phyloP scores from a whole-genome alignment of 2,888 invertebrate species.

The Xestia sexstrigata region DNA sequence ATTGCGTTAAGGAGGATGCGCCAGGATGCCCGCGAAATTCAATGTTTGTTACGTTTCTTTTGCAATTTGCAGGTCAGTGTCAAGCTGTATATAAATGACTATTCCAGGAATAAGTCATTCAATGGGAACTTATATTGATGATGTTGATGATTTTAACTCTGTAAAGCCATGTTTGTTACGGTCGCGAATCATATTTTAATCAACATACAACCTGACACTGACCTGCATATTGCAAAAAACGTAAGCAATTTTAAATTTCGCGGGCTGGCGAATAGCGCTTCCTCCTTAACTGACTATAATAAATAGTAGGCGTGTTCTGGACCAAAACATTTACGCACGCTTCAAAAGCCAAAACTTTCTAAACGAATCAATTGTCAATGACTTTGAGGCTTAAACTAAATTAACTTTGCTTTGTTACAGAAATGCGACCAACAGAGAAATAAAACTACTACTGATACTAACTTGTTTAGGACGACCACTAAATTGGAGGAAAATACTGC shows the following conservation, averaged over 20 bases:
- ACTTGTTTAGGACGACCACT: conserved; percentile 93
- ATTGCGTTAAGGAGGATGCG: background rate
- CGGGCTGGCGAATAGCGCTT: background rate
- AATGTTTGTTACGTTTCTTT: background rate
- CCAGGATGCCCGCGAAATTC: background rate
- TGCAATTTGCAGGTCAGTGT: too few species aligned
- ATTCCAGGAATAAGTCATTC: too few species aligned
- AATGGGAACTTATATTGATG: too few species aligned
- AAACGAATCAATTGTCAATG: background rate
- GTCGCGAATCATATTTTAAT: background rate
- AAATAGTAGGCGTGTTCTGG: too few species aligned
- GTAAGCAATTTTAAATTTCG: background rate
- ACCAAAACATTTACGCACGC: background rate
- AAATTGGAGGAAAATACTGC: conserved; percentile 94
- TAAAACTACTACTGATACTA: conserved; percentile 70
- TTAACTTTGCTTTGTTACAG: background rate
- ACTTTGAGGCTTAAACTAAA: background rate
- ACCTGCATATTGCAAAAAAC: too few species aligned
- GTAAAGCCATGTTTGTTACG: background rate
- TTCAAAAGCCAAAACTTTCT: background rate
- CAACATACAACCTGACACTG: background rate
- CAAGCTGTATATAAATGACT: too few species aligned
- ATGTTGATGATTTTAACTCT: too few species aligned
- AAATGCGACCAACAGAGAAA: conserved; percentile 7
- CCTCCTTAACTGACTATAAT: too few species aligned